Conservation (phyloP, 2,888 invertebrate species). For the Periphyllus acericola region DNA sequence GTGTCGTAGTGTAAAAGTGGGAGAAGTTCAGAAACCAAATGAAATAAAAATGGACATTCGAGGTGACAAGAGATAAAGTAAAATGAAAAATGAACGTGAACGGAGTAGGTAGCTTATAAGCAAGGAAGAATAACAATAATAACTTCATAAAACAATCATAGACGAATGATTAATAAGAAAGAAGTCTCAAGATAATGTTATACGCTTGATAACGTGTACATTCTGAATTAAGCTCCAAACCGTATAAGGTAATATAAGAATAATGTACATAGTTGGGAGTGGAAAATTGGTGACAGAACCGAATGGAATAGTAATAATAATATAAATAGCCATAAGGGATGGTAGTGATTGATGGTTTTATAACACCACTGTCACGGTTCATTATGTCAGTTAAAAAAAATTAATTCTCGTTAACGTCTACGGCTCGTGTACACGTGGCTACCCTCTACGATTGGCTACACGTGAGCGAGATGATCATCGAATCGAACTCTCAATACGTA, state of each 20-base stretch:
- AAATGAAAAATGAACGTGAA: conserved; percentile 30
- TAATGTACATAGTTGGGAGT: background rate
- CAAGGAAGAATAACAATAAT: conserved; percentile 10
- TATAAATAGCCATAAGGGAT: background rate
- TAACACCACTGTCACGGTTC: conserved; percentile 22
- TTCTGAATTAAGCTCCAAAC: too few species aligned
- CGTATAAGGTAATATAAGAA: conserved; percentile 9
- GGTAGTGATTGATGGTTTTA: conserved; percentile 40
- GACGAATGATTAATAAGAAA: conserved; percentile 2
- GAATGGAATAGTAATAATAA: background rate
- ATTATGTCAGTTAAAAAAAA: conserved; percentile 41
- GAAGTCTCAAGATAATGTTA: background rate
- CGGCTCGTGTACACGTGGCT: background rate
- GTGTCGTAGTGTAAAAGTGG: background rate
- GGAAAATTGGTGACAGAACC: background rate
- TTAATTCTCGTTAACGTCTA: conserved; percentile 22
- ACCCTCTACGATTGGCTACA: background rate
- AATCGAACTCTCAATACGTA: background rate
- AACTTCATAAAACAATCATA: conserved; percentile 18
- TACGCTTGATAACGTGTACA: background rate
- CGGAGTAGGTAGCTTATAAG: background rate
- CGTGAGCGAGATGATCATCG: background rate
- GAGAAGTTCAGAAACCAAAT: background rate
- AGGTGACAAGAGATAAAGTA: conserved; percentile 8
- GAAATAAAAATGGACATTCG: background rate